Evolutionary conservation across 2,888 invertebrate genomes (phyloP).

Genomic region (Spodoptera littoralis): DNA sequence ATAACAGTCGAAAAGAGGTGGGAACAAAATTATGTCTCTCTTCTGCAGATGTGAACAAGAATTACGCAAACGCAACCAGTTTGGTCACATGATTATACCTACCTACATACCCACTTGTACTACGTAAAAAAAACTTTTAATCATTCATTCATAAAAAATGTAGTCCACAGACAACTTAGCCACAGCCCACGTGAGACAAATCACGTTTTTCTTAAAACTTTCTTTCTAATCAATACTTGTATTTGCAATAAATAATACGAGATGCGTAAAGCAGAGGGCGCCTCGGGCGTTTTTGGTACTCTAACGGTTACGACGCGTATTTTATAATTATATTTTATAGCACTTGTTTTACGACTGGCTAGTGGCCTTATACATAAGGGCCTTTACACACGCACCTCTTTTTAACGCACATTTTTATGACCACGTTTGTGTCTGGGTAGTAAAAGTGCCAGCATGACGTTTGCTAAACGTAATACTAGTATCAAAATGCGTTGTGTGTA

Average conservation of each 20-base stretch:
- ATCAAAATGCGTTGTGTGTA: no score
- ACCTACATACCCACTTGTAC: conserved; percentile 18
- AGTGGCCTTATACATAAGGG: no score
- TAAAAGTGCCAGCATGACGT: no score
- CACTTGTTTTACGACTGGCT: conserved; percentile 44
- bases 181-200: conserved; percentile 31
- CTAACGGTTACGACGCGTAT: conserved; percentile 30
- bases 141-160: conserved; percentile 37
- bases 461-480: no score
- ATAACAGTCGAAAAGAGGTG: no score
- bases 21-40: no score
- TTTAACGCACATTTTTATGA: no score
- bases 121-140: conserved; percentile 9
- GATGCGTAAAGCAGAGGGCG: conserved; percentile 25
- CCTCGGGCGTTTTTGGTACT: conserved; percentile 33
- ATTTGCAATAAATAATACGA: conserved; percentile 44
- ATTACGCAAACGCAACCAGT: conserved; percentile 10
- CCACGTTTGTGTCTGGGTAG: no score
- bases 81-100: not conserved
- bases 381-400: no score
- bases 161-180: conserved; percentile 3
- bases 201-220: conserved; percentile 47
- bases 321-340: conserved; percentile 39
- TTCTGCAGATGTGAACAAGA: not conserved
- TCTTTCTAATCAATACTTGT: conserved; percentile 48